Evolutionary conservation across 2,113 vertebrate genomes (phyloP).

Genomic region (Psilopogon haemacephalus): DNA sequence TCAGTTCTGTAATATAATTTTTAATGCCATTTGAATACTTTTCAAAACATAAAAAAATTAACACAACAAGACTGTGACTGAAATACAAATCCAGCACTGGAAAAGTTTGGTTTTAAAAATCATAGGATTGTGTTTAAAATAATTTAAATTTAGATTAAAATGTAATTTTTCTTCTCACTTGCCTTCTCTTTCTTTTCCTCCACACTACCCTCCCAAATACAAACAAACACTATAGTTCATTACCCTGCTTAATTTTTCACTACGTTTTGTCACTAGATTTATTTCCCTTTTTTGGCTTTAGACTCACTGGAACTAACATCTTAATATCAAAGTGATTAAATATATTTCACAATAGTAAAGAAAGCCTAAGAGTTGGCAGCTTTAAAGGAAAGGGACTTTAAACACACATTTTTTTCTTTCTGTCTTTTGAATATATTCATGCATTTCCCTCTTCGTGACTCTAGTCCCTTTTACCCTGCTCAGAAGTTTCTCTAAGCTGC

Average conservation of each 20-base stretch:
- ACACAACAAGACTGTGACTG: not conserved
- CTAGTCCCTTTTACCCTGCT: slow-evolving; percentile 1
- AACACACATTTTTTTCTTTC: not conserved
- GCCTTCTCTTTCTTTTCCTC: not conserved
- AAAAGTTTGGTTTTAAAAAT: not conserved
- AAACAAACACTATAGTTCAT: not conserved
- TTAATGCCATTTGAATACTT: not conserved
- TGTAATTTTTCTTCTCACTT: not conserved
- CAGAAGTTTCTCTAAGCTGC: slow-evolving; percentile 37
- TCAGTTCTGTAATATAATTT: not conserved
- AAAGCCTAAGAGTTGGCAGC: not conserved
- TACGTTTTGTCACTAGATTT: not conserved
- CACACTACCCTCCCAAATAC: not conserved
- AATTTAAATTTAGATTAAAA: not conserved
- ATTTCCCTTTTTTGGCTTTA: not conserved
- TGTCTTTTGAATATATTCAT: not conserved
- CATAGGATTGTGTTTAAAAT: not conserved
- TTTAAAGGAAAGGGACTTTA: not conserved
- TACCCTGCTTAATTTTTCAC: not conserved
- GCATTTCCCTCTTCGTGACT: not conserved
- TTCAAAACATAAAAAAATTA: not conserved
- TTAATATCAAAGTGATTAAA: not conserved
- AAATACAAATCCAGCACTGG: not conserved
- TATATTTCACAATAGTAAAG: not conserved
- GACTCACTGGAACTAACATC: not conserved